These are phyloP conservation scores for Peromyscus maniculatus DNA, from an alignment of 2,113 vertebrate genomes.

Conservation along the genomic window DNA sequence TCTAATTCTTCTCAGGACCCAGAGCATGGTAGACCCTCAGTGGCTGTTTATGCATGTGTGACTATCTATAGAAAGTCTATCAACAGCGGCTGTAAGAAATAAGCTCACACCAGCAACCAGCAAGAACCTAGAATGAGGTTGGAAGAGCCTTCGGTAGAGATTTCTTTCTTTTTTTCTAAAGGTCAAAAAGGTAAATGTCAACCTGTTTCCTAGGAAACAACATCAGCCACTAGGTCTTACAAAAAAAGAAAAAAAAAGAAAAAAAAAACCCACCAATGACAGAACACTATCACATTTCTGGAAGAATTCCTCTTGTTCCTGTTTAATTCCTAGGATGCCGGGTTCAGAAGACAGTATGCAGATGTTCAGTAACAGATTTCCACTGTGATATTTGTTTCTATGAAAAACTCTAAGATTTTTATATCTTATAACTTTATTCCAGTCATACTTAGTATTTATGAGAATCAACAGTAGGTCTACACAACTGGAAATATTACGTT, in stretches of 20 bases:
- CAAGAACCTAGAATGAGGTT: not conserved
- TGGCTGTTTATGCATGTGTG: not conserved
- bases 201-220: slow-evolving; percentile 5
- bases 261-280: not conserved
- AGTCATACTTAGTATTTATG: not conserved
- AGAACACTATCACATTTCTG: not conserved
- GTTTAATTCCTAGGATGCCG: not conserved
- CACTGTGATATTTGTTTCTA: not conserved
- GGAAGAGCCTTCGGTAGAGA: not conserved
- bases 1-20: not conserved
- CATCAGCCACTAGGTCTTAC: not conserved
- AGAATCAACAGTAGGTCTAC: not conserved
- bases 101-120: not conserved
- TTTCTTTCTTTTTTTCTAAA: slow-evolving; percentile 55
- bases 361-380: not conserved
- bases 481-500: not conserved
- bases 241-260: slow-evolving; percentile 16
- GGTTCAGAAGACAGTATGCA: not conserved
- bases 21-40: not conserved
- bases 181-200: slow-evolving; percentile 51
- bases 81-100: not conserved
- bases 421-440: not conserved
- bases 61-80: not conserved
- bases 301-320: not conserved
- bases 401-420: not conserved